Percentiles rank a stretch among this genome's conserved stretches.
Evolutionary conservation across 53 echinoderm and acorn worm genomes (phyloP).

Genomic region (Patiria pectinifera): DNA sequence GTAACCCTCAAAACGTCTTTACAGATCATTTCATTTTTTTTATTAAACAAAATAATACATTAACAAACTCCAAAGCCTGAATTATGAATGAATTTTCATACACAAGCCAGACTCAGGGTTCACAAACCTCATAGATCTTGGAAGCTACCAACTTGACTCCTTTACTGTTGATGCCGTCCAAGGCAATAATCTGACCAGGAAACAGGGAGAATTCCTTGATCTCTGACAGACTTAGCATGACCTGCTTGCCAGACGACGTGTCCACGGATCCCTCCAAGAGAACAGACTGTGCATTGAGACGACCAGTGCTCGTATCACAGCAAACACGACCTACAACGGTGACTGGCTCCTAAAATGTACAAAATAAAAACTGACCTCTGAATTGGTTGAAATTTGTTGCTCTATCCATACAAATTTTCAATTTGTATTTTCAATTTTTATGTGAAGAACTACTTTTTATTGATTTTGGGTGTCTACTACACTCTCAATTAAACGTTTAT

Average conservation of each 20-base stretch:
- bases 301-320: slow-evolving; percentile 87
- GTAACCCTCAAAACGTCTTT: too few relatives aligned
- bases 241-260: slow-evolving; percentile 82
- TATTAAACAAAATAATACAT: too few relatives aligned
- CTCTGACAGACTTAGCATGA: slow-evolving; percentile 68
- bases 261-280: slow-evolving; percentile 91
- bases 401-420: background rate
- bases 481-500: too few relatives aligned
- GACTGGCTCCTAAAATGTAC: slow-evolving; percentile 70
- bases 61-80: background rate
- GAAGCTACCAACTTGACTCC: slow-evolving; percentile 87
- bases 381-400: background rate
- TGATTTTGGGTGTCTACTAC: too few relatives aligned
- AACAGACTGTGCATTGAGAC: slow-evolving; percentile 88
- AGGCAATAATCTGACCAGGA: slow-evolving; percentile 88
- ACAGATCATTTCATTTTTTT: too few relatives aligned
- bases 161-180: slow-evolving; percentile 88
- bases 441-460: too few relatives aligned
- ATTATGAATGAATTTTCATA: background rate
- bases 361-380: background rate
- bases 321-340: slow-evolving; percentile 88
- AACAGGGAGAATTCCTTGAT: slow-evolving; percentile 87
- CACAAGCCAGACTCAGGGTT: background rate
- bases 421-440: background rate
- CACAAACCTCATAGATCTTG: slow-evolving; percentile 81